Conservation (phyloP, 2,113 vertebrate genomes). For the Mesembrinibis cayennensis region DNA sequence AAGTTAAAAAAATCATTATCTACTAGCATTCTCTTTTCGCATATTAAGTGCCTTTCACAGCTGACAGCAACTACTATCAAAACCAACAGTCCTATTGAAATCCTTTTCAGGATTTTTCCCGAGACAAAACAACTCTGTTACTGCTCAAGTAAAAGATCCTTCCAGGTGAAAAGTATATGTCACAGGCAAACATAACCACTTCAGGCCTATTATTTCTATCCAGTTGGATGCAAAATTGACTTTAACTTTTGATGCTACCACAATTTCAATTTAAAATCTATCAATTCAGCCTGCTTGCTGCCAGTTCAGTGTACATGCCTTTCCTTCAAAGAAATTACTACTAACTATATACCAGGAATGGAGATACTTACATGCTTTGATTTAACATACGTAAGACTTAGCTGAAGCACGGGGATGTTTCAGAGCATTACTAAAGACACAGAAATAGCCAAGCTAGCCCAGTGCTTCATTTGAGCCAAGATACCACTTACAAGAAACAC, state of each 20-base stretch:
- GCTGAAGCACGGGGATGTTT: background rate
- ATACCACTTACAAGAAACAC: background rate
- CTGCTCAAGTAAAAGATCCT: background rate
- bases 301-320: background rate
- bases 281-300: background rate
- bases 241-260: background rate
- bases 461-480: background rate
- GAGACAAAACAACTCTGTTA: background rate
- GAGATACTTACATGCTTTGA: background rate
- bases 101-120: background rate
- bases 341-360: background rate
- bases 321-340: background rate
- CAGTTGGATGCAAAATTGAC: background rate
- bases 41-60: background rate
- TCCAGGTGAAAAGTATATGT: background rate
- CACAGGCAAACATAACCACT: background rate
- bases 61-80: background rate
- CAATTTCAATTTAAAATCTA: background rate
- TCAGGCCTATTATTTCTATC: background rate
- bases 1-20: background rate
- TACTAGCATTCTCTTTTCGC: background rate
- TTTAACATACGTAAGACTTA: background rate
- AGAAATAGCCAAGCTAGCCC: background rate
- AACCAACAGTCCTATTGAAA: background rate
- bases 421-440: background rate